phyloP scores from a whole-genome alignment of 2,113 vertebrate species.

The Amblyornis subalaris region DNA sequence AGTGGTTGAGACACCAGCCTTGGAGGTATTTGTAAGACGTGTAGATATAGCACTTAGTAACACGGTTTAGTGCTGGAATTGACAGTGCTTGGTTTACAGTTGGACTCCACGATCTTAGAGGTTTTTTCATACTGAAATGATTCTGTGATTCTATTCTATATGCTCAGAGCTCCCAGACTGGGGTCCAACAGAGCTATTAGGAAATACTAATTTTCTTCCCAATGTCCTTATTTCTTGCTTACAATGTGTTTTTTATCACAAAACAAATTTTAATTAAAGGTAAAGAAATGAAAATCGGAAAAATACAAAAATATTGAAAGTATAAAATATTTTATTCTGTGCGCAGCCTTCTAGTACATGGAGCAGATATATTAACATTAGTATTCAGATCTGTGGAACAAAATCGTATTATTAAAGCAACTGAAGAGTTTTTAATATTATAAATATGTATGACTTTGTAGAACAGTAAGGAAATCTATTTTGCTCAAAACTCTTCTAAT shows the following conservation, averaged over 20 bases:
- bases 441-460: slow-evolving; percentile 75
- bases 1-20: not conserved
- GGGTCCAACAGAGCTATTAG: rapidly evolving
- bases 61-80: not conserved
- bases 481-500: slow-evolving; percentile 67
- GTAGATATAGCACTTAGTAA: not conserved
- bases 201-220: not conserved
- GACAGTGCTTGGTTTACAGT: not conserved
- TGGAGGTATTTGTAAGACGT: not conserved
- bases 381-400: slow-evolving; percentile 62
- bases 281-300: slow-evolving; percentile 23
- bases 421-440: slow-evolving; percentile 70
- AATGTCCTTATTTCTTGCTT: not conserved
- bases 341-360: slow-evolving; percentile 9
- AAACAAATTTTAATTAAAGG: slow-evolving; percentile 43
- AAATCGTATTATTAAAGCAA: slow-evolving; percentile 70
- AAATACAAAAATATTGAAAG: not conserved
- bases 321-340: slow-evolving; percentile 6
- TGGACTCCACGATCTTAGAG: not conserved
- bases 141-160: not conserved
- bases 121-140: not conserved
- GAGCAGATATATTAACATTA: slow-evolving; percentile 50
- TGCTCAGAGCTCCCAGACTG: not conserved
- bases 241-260: not conserved
- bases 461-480: slow-evolving; percentile 73